These are phyloP conservation scores for Bubo scandiacus DNA, from an alignment of 2,113 vertebrate genomes.

Conservation along the genomic window DNA sequence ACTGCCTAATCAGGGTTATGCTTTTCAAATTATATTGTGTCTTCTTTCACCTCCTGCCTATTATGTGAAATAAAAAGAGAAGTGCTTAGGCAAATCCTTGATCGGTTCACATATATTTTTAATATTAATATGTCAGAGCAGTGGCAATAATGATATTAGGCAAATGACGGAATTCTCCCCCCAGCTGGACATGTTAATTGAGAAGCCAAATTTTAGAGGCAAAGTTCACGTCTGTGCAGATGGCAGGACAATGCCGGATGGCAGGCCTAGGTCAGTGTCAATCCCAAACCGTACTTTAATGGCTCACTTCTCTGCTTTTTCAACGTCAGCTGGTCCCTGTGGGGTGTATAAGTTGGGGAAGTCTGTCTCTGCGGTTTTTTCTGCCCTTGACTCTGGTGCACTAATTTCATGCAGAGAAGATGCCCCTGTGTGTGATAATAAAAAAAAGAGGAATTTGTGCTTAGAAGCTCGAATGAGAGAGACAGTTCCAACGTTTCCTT, in stretches of 20 bases:
- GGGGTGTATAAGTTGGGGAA: conserved; percentile 65
- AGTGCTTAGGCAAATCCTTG: conserved; percentile 75
- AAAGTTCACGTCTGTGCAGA: conserved; percentile 95
- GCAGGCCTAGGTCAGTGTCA: conserved; percentile 89
- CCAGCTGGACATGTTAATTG: conserved; percentile 98
- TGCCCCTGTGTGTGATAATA: background rate
- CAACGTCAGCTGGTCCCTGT: conserved; percentile 77
- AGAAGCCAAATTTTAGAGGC: conserved; percentile 93
- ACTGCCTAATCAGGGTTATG: conserved; percentile 78
- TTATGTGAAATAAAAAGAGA: conserved; percentile 80
- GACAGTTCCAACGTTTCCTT: background rate
- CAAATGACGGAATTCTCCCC: conserved; percentile 89
- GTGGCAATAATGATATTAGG: conserved; percentile 89
- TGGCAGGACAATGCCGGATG: conserved; percentile 89
- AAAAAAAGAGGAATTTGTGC: background rate
- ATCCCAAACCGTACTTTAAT: conserved; percentile 84
- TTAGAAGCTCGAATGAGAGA: background rate
- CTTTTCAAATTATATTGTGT: conserved; percentile 80
- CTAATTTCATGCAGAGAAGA: conserved; percentile 63
- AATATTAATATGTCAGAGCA: conserved; percentile 88
- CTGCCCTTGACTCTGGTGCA: conserved; percentile 83
- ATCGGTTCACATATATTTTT: conserved; percentile 77
- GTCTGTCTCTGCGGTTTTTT: conserved; percentile 63
- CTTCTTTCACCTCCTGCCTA: conserved; percentile 81
- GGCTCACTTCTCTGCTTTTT: conserved; percentile 78